Conservation (phyloP, 2,888 invertebrate genomes). For the Protophormia terraenovae region DNA sequence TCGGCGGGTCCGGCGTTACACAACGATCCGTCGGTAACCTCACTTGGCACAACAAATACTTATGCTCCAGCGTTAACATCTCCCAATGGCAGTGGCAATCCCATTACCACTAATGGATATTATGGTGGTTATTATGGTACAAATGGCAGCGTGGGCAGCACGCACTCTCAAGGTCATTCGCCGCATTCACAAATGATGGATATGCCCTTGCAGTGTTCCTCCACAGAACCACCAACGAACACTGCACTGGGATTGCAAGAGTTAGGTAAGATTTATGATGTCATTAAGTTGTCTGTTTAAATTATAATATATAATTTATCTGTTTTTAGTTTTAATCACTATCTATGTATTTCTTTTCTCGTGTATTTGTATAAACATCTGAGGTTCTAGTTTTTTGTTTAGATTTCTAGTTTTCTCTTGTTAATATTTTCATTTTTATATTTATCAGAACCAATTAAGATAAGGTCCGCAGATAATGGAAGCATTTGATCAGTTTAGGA, state of each 20-base stretch:
- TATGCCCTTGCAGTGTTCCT: slow-evolving; percentile 80
- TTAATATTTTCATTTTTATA: too few relatives aligned
- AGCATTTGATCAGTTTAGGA: too few relatives aligned
- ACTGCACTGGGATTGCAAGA: slow-evolving; percentile 81
- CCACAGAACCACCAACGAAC: slow-evolving; percentile 80
- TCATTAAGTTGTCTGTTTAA: too few relatives aligned
- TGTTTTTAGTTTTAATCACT: too few relatives aligned
- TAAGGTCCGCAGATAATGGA: too few relatives aligned
- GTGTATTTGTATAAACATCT: too few relatives aligned
- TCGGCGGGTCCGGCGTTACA: slow-evolving; percentile 77
- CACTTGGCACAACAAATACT: slow-evolving; percentile 67
- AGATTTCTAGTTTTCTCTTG: too few relatives aligned
- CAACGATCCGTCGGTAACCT: slow-evolving; percentile 71
- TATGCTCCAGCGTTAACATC: slow-evolving; percentile 77
- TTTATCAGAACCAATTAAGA: too few relatives aligned
- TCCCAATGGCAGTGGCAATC: slow-evolving; percentile 73
- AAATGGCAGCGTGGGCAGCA: slow-evolving; percentile 77
- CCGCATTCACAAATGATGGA: slow-evolving; percentile 81
- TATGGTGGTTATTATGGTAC: slow-evolving; percentile 80
- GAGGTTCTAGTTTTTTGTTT: too few relatives aligned
- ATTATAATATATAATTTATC: too few relatives aligned
- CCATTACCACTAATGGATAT: slow-evolving; percentile 75
- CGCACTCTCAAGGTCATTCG: slow-evolving; percentile 78
- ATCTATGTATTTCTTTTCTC: too few relatives aligned
- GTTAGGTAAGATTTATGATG: slow-evolving; percentile 80